Conservation (phyloP, 2,888 invertebrate genomes). For the Aspidapion aeneum region DNA sequence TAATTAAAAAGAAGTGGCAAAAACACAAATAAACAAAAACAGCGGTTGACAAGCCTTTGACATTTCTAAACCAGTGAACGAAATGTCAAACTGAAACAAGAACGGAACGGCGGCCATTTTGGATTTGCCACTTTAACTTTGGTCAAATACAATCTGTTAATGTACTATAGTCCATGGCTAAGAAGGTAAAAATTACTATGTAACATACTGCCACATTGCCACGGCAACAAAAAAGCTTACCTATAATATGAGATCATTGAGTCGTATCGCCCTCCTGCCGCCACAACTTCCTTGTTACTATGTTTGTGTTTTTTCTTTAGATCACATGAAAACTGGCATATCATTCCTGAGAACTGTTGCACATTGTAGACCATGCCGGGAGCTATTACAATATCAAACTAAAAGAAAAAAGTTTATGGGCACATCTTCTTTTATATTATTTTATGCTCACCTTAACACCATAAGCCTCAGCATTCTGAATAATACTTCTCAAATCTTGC, state of each 20-base stretch:
- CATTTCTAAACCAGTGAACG: too few species aligned
- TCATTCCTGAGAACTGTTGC: slow-evolving; percentile 63
- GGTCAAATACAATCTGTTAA: too few species aligned
- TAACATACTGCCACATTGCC: too few species aligned
- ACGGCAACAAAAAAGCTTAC: too few species aligned
- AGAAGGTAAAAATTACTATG: too few species aligned
- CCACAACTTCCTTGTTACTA: slow-evolving; percentile 66
- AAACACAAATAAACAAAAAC: too few species aligned
- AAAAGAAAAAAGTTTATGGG: slow-evolving; percentile 32
- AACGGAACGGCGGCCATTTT: too few species aligned
- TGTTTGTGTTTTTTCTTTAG: slow-evolving; percentile 53
- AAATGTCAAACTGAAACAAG: not conserved
- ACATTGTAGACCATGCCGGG: slow-evolving; percentile 60
- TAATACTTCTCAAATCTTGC: slow-evolving; percentile 70
- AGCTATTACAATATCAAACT: slow-evolving; percentile 60
- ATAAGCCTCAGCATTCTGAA: slow-evolving; percentile 65
- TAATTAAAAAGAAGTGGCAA: too few species aligned
- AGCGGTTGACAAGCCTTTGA: too few species aligned
- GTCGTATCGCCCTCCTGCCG: slow-evolving; percentile 90
- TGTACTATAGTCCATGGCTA: too few species aligned
- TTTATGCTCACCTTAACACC: slow-evolving; percentile 75
- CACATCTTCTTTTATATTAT: too few species aligned
- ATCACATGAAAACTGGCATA: slow-evolving; percentile 64
- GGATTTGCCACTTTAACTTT: too few species aligned
- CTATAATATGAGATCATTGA: slow-evolving; percentile 70